phyloP scores from a whole-genome alignment of 1,140 invertebrate genomes.

The Scaptomyza pallida region DNA sequence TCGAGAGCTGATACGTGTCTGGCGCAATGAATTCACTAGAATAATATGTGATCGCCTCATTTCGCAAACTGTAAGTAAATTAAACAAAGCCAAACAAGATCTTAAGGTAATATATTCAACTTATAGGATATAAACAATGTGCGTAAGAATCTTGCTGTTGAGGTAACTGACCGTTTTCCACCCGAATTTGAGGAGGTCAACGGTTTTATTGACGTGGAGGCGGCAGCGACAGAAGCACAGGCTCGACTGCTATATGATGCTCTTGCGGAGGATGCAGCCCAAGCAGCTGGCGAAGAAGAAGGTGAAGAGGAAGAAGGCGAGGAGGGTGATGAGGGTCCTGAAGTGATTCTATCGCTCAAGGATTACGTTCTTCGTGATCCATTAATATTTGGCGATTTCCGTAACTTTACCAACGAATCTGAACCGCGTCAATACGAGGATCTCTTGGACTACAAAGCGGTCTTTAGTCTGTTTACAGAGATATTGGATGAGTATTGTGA shows the following conservation, averaged over 20 bases:
- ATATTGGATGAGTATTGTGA: constrained; percentile 95
- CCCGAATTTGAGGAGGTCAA: constrained; percentile 66
- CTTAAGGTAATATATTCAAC: background rate
- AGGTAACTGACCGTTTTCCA: constrained; percentile 85
- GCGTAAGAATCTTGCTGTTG: constrained; percentile 84
- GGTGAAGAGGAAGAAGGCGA: constrained; percentile 59
- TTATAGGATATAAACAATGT: constrained; percentile 66
- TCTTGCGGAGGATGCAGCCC: constrained; percentile 16
- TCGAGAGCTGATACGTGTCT: constrained; percentile 91
- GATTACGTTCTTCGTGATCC: constrained; percentile 89
- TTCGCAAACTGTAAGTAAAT: constrained; percentile 81
- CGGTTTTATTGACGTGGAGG: constrained; percentile 67
- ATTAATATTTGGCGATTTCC: constrained; percentile 93
- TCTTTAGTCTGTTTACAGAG: constrained; percentile 93
- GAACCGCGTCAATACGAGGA: constrained; percentile 94
- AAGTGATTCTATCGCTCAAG: constrained; percentile 50
- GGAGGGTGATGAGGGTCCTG: constrained; percentile 37
- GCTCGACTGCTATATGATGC: constrained; percentile 56
- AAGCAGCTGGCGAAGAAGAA: constrained; percentile 35
- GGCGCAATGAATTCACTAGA: constrained; percentile 94
- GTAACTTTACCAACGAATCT: constrained; percentile 91
- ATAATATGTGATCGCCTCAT: constrained; percentile 95
- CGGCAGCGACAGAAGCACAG: constrained; percentile 59
- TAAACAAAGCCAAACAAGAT: background rate
- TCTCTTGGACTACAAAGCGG: constrained; percentile 93